A percentile compares a stretch with the other conserved stretches of the same genome.
Conservation (phyloP, 2,888 invertebrate species). For the Colostygia pectinataria region DNA sequence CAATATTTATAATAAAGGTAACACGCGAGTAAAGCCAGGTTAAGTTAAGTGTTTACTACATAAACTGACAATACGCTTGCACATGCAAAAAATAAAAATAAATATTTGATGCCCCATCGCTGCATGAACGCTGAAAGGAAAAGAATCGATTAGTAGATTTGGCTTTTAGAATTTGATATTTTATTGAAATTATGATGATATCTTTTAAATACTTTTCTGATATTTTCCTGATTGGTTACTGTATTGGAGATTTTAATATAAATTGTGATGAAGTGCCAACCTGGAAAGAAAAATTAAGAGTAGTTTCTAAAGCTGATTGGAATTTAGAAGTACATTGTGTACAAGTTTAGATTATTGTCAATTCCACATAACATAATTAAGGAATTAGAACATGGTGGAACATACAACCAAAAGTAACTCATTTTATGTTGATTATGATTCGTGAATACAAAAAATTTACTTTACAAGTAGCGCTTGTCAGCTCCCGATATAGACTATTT, state of each 20-base stretch:
- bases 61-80: constrained; percentile 38
- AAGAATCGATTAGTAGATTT: constrained; percentile 53
- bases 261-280: constrained; percentile 40
- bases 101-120: constrained; percentile 42
- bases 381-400: too few species aligned
- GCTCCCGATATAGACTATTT: too few species aligned
- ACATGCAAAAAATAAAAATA: constrained; percentile 35
- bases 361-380: too few species aligned
- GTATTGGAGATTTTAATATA: constrained; percentile 20
- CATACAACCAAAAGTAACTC: too few species aligned
- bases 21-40: too few species aligned
- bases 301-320: constrained; percentile 35
- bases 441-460: too few species aligned
- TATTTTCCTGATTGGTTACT: constrained; percentile 6
- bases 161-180: constrained; percentile 21
- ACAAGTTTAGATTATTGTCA: too few species aligned
- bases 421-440: too few species aligned
- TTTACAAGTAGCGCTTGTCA: too few species aligned
- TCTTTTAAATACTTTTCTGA: constrained; percentile 29
- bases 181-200: constrained; percentile 3
- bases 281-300: constrained; percentile 55
- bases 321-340: neutral
- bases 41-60: too few species aligned
- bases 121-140: constrained; percentile 56
- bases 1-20: too few species aligned